Percentiles rank a stretch among this genome's conserved stretches.
Evolutionary conservation across 2,888 invertebrate genomes (phyloP).

Genomic region (Xestia rhomboidea): DNA sequence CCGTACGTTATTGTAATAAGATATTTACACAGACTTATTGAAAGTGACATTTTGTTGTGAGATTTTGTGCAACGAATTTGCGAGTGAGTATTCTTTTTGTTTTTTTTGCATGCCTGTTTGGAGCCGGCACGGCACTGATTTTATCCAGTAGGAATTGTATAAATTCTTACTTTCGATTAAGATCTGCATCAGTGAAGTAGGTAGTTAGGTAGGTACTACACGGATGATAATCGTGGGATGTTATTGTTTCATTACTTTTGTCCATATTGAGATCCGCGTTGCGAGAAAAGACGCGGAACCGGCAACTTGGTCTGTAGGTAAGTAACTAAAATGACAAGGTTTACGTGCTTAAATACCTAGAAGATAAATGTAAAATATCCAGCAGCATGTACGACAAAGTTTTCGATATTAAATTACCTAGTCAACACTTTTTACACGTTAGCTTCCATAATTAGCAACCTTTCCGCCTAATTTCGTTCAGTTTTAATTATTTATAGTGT

Average conservation of each 20-base stretch:
- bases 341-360: not conserved
- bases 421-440: not conserved
- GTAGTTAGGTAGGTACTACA: constrained; percentile 29
- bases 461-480: constrained; percentile 12
- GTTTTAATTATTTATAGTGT: constrained; percentile 6
- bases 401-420: not conserved
- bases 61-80: constrained; percentile 83
- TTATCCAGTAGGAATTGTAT: constrained; percentile 75
- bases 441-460: not conserved
- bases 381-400: not conserved
- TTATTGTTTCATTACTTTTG: constrained; percentile 46
- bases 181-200: constrained; percentile 43
- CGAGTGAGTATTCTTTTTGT: constrained; percentile 83
- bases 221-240: constrained; percentile 48
- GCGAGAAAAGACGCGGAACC: not conserved
- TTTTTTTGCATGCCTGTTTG: constrained; percentile 79
- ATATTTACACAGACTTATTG: constrained; percentile 61
- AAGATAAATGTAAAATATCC: not conserved
- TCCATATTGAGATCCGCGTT: constrained; percentile 18
- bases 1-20: constrained; percentile 62
- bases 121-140: constrained; percentile 80
- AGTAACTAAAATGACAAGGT: not conserved
- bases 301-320: not conserved
- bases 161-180: constrained; percentile 59
- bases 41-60: constrained; percentile 70